These are phyloP conservation scores for Napeogenes sylphis DNA, from an alignment of 2,888 invertebrate genomes.

Conservation along the genomic window DNA sequence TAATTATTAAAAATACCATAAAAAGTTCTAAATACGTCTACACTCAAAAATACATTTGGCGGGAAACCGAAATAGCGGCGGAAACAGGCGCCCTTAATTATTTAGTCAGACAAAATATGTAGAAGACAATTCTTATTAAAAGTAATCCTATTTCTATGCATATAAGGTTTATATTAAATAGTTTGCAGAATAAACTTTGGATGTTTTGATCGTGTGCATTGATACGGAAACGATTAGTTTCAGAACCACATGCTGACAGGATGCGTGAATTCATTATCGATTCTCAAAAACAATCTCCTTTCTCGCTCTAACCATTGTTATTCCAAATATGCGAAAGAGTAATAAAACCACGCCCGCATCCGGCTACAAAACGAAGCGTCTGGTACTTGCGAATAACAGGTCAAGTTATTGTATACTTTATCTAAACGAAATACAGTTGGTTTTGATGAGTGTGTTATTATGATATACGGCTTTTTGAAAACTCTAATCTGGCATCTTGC, in stretches of 20 bases:
- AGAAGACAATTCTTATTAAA: conserved; percentile 20
- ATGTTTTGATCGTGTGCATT: conserved; percentile 31
- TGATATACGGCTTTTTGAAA: conserved; percentile 16
- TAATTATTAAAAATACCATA: conserved; percentile 7
- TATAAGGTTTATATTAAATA: conserved; percentile 9
- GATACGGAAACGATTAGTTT: conserved; percentile 72
- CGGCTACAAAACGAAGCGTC: conserved; percentile 45
- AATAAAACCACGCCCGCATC: conserved; percentile 45
- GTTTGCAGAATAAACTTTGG: neutral
- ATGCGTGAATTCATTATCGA: conserved; percentile 70
- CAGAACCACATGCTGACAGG: conserved; percentile 71
- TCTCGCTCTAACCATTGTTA: conserved; percentile 34
- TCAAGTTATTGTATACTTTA: conserved; percentile 20
- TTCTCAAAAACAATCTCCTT: conserved; percentile 55
- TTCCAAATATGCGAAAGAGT: conserved; percentile 36
- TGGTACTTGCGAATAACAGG: conserved; percentile 45
- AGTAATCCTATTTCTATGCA: conserved; percentile 15
- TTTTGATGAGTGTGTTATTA: conserved; percentile 14
- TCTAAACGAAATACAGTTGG: accelerated
- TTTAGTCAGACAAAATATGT: conserved; percentile 35
- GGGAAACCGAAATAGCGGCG: conserved; percentile 64
- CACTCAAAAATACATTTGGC: conserved; percentile 49
- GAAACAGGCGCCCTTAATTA: conserved; percentile 63
- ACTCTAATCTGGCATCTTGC: conserved; percentile 36
- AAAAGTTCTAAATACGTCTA: conserved; percentile 21